Evolutionary conservation across 2,113 vertebrate species (phyloP).

Genomic region (Stomatorhinus ivindoensis): DNA sequence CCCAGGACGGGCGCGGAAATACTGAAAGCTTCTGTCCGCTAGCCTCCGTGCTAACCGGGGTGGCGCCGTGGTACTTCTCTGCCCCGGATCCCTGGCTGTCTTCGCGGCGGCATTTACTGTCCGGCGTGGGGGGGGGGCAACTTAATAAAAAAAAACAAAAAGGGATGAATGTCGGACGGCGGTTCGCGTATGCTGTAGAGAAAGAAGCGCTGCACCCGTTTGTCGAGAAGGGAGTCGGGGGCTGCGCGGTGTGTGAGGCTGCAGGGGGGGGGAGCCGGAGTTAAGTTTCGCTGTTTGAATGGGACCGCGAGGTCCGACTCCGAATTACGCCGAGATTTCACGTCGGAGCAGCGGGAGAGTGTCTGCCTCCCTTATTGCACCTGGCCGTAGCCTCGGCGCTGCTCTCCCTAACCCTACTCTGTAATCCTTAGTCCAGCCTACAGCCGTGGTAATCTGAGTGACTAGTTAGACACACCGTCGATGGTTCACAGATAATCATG

Average conservation of each 20-base stretch:
- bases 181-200: neutral
- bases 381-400: neutral
- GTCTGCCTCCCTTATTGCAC: neutral
- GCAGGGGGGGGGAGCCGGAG: neutral
- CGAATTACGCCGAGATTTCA: neutral
- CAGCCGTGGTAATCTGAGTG: neutral
- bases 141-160: neutral
- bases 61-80: conserved; percentile 41
- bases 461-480: neutral
- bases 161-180: neutral
- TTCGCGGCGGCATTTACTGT: conserved; percentile 50
- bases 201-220: neutral
- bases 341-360: neutral
- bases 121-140: conserved; percentile 33
- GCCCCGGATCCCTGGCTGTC: conserved; percentile 47
- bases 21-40: neutral
- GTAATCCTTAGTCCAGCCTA: neutral
- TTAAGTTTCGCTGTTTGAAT: neutral
- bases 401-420: neutral
- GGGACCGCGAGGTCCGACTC: neutral
- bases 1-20: neutral
- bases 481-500: neutral
- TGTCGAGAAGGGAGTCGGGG: neutral
- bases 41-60: neutral
- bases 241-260: neutral